phyloP scores from a whole-genome alignment of 2,888 invertebrate genomes.

The Lypha dubia region DNA sequence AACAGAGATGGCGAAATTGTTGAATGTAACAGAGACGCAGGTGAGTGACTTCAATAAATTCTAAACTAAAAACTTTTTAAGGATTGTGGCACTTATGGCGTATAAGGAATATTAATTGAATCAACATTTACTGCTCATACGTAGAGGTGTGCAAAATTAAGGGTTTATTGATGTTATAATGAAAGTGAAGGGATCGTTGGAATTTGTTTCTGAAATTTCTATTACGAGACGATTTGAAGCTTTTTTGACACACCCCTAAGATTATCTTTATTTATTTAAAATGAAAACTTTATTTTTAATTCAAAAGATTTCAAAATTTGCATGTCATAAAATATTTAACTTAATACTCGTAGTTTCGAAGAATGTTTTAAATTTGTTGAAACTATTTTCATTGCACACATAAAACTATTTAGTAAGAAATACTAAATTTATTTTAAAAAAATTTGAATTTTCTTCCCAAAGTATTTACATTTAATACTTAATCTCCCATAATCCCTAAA shows the following conservation, averaged over 20 bases:
- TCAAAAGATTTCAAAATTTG: too few species aligned
- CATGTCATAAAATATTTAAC: conserved; percentile 13
- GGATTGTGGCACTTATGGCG: background rate
- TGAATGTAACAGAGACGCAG: conserved; percentile 98
- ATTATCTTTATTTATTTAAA: too few species aligned
- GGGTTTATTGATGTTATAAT: background rate
- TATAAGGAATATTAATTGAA: background rate
- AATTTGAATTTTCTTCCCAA: conserved; percentile 30
- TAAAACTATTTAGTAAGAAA: conserved; percentile 11
- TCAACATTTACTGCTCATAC: background rate
- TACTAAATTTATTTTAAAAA: conserved; percentile 16
- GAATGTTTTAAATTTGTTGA: conserved; percentile 28
- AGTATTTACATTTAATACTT: conserved; percentile 17
- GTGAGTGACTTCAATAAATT: conserved; percentile 84
- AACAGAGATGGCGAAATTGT: conserved; percentile 95
- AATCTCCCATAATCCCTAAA: conserved; percentile 40
- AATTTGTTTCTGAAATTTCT: too few species aligned
- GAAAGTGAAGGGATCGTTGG: background rate
- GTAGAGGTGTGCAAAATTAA: background rate
- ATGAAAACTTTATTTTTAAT: too few species aligned
- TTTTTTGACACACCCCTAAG: too few species aligned
- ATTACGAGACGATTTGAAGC: too few species aligned
- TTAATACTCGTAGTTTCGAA: background rate
- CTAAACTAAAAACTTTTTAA: background rate
- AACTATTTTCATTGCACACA: conserved; percentile 23